These are phyloP conservation scores for Caloenas nicobarica DNA, from an alignment of 2,113 vertebrate genomes.

Conservation along the genomic window DNA sequence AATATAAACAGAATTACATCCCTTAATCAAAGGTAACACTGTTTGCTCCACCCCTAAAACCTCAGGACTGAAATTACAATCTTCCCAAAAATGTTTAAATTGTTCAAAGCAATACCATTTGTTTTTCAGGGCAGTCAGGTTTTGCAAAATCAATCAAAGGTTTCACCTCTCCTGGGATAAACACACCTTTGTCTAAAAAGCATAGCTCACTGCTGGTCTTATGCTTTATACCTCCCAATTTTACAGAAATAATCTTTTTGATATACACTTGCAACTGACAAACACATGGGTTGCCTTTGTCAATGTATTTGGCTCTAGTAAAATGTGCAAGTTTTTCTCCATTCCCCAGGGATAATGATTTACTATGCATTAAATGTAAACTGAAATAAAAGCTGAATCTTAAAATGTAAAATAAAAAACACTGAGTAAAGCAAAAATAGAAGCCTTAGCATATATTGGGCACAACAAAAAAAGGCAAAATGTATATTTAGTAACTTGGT, in stretches of 20 bases:
- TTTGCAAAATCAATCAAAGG: not conserved
- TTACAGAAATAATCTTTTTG: not conserved
- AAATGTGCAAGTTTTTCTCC: not conserved
- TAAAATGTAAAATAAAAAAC: not conserved
- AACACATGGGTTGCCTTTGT: not conserved
- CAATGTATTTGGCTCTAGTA: not conserved
- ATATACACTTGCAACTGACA: not conserved
- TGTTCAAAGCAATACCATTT: not conserved
- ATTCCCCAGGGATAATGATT: not conserved
- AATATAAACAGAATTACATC: not conserved
- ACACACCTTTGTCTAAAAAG: not conserved
- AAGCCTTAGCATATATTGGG: not conserved
- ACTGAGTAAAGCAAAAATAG: not conserved
- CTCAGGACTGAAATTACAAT: not conserved
- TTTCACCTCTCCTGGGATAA: not conserved
- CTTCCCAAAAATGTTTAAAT: not conserved
- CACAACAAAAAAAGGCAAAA: not conserved
- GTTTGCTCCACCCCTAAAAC: not conserved
- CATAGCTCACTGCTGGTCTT: not conserved
- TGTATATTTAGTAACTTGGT: not conserved
- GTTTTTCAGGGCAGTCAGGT: not conserved
- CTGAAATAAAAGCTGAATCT: not conserved
- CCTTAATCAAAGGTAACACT: not conserved
- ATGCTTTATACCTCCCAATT: not conserved
- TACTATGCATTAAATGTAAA: not conserved